Evolutionary conservation across 2,113 vertebrate species (phyloP).

Genomic region (Cyrtonyx montezumae): DNA sequence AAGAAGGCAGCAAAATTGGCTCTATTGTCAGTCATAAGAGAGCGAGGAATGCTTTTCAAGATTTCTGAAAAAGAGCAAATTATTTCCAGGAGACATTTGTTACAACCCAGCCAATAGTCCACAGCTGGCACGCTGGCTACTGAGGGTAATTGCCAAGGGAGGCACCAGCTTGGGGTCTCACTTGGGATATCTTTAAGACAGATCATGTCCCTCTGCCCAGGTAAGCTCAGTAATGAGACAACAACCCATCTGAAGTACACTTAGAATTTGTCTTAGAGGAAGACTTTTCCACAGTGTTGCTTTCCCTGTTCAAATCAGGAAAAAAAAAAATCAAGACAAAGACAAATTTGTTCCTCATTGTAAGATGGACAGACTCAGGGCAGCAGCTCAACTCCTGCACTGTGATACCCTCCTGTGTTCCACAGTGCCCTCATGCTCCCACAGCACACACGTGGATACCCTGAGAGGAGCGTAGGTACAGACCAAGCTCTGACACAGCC

Average conservation of each 20-base stretch:
- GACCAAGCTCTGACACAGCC: neutral
- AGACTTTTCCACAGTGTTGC: neutral
- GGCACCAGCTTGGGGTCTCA: accelerated
- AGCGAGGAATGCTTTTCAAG: neutral
- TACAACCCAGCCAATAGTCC: neutral
- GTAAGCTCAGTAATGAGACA: neutral
- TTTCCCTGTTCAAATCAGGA: neutral
- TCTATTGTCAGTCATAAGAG: neutral
- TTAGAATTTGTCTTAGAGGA: neutral
- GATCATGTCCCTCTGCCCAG: neutral
- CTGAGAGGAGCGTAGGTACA: neutral
- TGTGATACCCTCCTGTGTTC: neutral
- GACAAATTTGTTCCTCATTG: neutral
- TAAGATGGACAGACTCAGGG: neutral
- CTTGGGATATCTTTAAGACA: neutral
- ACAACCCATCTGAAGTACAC: neutral
- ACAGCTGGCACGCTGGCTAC: neutral
- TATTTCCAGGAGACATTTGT: neutral
- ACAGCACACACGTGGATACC: neutral
- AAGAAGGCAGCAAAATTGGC: neutral
- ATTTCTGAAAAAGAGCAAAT: neutral
- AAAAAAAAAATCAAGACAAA: neutral
- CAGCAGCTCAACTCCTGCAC: neutral
- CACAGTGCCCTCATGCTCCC: accelerated
- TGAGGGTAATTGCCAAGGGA: neutral